A percentile compares a stretch with the other conserved stretches of the same genome.
Evolutionary conservation across 2,113 vertebrate species (phyloP).

Genomic region (Poeciliopsis prolifica): DNA sequence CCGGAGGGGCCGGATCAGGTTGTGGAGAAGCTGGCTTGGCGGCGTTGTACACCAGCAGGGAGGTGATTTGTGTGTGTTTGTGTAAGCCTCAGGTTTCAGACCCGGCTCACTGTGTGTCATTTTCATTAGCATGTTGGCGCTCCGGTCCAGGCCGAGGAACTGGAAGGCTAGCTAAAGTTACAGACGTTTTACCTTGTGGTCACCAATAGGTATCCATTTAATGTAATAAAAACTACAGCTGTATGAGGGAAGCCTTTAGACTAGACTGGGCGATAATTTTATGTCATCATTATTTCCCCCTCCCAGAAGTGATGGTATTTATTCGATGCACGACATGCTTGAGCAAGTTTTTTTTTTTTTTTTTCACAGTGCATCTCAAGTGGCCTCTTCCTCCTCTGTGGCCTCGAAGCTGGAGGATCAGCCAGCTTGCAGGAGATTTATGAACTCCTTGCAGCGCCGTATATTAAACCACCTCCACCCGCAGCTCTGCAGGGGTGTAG

Average conservation of each 20-base stretch:
- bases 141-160: conserved; percentile 41
- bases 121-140: conserved; percentile 67
- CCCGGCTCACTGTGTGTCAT: conserved; percentile 52
- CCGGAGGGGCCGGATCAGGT: neutral
- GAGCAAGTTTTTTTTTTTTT: neutral
- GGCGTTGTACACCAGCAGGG: conserved; percentile 35
- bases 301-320: neutral
- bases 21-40: conserved; percentile 28
- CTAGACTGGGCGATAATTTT: neutral
- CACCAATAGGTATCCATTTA: conserved; percentile 35
- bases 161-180: conserved; percentile 59
- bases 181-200: conserved; percentile 35
- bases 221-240: neutral
- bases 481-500: conserved; percentile 75
- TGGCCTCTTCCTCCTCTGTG: conserved; percentile 15
- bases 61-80: conserved; percentile 71
- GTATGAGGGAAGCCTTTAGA: neutral
- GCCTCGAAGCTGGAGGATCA: conserved; percentile 59
- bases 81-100: conserved; percentile 65
- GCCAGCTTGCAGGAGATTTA: conserved; percentile 73
- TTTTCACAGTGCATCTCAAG: conserved; percentile 9
- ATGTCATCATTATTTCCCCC: too few relatives aligned
- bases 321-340: neutral
- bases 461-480: conserved; percentile 74
- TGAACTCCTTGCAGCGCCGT: conserved; percentile 61